Evolutionary conservation across 2,888 invertebrate species (phyloP).

Genomic region (Melieria picta): DNA sequence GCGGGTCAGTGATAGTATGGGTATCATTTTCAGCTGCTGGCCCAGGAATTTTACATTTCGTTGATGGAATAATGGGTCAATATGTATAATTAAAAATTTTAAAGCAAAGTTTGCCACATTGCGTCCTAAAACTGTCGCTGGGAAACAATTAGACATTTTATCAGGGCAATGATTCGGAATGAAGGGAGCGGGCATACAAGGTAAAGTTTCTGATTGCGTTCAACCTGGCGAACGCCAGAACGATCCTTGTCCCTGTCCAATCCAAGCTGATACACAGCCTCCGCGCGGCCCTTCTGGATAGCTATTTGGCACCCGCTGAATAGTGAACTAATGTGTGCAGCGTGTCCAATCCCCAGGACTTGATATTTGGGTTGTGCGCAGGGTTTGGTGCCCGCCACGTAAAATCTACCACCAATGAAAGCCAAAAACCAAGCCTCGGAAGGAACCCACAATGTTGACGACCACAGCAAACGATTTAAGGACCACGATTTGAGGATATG

Average conservation of each 20-base stretch:
- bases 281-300: too few relatives aligned
- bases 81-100: constrained; percentile 7
- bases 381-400: not conserved
- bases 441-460: too few relatives aligned
- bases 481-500: not conserved
- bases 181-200: too few relatives aligned
- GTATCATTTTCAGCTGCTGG: constrained; percentile 24
- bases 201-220: too few relatives aligned
- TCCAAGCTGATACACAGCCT: too few relatives aligned
- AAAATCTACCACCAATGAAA: not conserved
- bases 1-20: constrained; percentile 24
- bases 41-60: constrained; percentile 20
- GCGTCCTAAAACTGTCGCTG: not conserved
- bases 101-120: not conserved
- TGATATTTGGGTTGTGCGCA: too few relatives aligned
- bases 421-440: too few relatives aligned
- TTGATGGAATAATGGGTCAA: constrained; percentile 19
- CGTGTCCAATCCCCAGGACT: too few relatives aligned
- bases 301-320: too few relatives aligned
- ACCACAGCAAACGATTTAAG: not conserved
- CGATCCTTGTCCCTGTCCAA: too few relatives aligned
- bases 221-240: too few relatives aligned
- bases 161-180: not conserved
- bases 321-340: too few relatives aligned
- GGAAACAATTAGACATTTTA: not conserved